phyloP scores from a whole-genome alignment of 2,797 vertebrate genomes.

The Sparus aurata region DNA sequence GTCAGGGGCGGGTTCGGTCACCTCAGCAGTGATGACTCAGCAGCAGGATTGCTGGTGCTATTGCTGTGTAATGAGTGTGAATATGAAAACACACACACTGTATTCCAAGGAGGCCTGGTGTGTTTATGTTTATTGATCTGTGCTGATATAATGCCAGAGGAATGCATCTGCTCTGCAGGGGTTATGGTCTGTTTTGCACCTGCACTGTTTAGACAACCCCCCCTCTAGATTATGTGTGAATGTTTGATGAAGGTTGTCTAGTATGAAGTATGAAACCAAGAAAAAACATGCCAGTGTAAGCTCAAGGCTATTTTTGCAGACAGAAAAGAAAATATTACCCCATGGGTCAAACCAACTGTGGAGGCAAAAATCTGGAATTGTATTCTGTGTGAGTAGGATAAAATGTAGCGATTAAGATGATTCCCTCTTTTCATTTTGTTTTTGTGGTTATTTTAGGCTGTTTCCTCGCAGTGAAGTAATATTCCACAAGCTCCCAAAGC shows the following conservation, averaged over 20 bases:
- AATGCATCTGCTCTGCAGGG: conserved; percentile 39
- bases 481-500: conserved; percentile 43
- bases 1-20: conserved; percentile 51
- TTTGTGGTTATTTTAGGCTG: conserved; percentile 50
- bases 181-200: conserved; percentile 59
- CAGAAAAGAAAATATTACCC: conserved; percentile 11
- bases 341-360: conserved; percentile 33
- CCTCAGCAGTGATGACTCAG: conserved; percentile 51
- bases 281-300: conserved; percentile 7
- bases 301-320: conserved; percentile 40
- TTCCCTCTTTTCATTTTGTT: conserved; percentile 37
- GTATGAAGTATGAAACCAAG: conserved; percentile 26
- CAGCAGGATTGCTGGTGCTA: conserved; percentile 8
- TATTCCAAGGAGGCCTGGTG: conserved; percentile 15
- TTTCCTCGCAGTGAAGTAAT: conserved; percentile 32
- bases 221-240: conserved; percentile 25
- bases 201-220: conserved; percentile 41
- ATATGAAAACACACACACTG: conserved; percentile 10
- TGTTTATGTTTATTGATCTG: conserved; percentile 64
- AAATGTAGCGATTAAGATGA: conserved; percentile 13
- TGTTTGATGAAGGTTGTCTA: conserved; percentile 38
- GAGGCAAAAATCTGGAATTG: conserved; percentile 26
- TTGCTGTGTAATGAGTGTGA: neutral
- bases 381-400: conserved; percentile 5
- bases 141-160: conserved; percentile 43